A percentile compares a stretch with the other conserved stretches of the same genome.
Conservation (phyloP, 30 jellyfish, hydroid and myxozoan genomes). For the Aurelia sp. region DNA sequence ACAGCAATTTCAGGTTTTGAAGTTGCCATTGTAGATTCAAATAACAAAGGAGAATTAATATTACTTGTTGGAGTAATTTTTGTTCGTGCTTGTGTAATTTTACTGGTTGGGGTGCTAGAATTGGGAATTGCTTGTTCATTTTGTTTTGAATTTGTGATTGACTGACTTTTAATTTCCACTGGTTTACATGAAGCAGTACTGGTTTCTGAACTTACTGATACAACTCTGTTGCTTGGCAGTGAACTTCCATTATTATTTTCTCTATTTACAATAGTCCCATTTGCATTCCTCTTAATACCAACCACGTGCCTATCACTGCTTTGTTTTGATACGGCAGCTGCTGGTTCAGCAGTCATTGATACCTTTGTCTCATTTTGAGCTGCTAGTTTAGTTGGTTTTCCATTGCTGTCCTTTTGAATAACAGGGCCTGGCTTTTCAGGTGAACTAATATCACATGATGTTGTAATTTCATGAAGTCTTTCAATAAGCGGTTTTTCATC, state of each 20-base stretch:
- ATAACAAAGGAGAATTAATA: too few species aligned
- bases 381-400: too few species aligned
- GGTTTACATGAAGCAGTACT: not conserved
- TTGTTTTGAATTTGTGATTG: too few species aligned
- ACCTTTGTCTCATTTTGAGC: too few species aligned
- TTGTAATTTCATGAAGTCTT: constrained; percentile 58
- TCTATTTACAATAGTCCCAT: not conserved
- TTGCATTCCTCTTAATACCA: constrained; percentile 11
- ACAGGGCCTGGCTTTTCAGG: not conserved
- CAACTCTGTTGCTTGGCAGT: not conserved
- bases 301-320: not conserved
- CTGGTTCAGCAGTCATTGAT: too few species aligned
- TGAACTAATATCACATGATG: constrained; percentile 18
- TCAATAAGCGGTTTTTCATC: constrained; percentile 56
- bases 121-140: too few species aligned
- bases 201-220: not conserved
- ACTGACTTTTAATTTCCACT: not conserved
- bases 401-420: too few species aligned
- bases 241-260: not conserved
- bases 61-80: too few species aligned
- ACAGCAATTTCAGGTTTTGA: too few species aligned
- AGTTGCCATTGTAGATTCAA: too few species aligned
- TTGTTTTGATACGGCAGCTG: not conserved
- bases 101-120: too few species aligned
- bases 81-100: too few species aligned